Evolutionary conservation across 2,797 vertebrate species (phyloP).

Genomic region (Trichosurus vulpecula): DNA sequence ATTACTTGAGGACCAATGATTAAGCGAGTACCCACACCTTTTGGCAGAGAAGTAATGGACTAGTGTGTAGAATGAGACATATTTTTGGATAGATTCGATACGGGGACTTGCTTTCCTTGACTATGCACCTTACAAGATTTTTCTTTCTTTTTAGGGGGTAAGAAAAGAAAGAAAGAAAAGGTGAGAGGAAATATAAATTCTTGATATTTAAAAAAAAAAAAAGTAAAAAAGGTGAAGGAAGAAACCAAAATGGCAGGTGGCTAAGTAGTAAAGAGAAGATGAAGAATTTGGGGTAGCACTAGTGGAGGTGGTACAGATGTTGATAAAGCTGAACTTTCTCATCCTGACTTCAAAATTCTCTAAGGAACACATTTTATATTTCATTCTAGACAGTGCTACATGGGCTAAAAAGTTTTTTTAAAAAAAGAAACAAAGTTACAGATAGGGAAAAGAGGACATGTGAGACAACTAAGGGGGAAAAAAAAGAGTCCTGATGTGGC

Average conservation of each 20-base stretch:
- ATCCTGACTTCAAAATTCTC: not conserved
- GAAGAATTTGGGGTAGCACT: too few relatives aligned
- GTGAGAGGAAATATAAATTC: not conserved
- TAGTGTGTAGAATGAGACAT: not conserved
- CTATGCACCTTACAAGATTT: not conserved
- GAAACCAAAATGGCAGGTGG: not conserved
- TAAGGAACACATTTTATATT: not conserved
- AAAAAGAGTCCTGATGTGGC: not conserved
- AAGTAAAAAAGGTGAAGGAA: not conserved
- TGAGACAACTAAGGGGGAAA: not conserved
- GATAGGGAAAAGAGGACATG: not conserved
- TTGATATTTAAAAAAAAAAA: not conserved
- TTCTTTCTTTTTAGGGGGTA: not conserved
- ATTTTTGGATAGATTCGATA: not conserved
- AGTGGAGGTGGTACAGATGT: not conserved
- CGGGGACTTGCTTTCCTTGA: not conserved
- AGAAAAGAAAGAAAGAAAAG: not conserved
- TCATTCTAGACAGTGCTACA: not conserved
- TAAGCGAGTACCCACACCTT: not conserved
- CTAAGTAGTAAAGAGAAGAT: not conserved
- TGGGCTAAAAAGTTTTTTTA: too few relatives aligned
- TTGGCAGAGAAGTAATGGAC: not conserved
- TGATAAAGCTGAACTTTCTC: not conserved
- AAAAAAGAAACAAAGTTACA: not conserved
- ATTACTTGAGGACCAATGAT: not conserved